Evolutionary conservation across 2,888 invertebrate genomes (phyloP).

Genomic region (Molanna angustata): DNA sequence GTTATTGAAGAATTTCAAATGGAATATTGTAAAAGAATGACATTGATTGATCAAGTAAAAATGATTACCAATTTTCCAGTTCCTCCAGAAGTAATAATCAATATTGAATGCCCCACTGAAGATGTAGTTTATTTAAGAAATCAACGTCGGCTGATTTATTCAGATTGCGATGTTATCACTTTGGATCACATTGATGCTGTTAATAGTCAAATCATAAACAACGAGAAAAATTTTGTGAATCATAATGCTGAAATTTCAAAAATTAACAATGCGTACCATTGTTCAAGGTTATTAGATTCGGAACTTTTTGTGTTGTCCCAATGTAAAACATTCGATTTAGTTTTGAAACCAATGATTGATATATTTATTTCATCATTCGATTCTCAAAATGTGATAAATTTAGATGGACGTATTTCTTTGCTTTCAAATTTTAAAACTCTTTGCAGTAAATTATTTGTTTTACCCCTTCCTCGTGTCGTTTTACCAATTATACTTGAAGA

Average conservation of each 20-base stretch:
- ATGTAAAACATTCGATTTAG: conserved; percentile 36
- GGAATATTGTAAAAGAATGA: conserved; percentile 4
- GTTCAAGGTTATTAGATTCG: conserved; percentile 8
- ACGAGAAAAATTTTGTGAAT: too few relatives aligned
- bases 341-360: conserved; percentile 49
- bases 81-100: conserved; percentile 54
- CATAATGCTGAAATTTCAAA: too few relatives aligned
- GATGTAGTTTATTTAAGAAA: conserved; percentile 50
- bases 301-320: conserved; percentile 9
- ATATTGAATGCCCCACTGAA: conserved; percentile 53
- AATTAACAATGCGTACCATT: too few relatives aligned
- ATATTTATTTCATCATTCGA: conserved; percentile 52
- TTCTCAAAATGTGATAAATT: conserved; percentile 54
- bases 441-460: conserved; percentile 41
- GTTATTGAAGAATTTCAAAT: background rate
- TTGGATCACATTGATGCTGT: too few relatives aligned
- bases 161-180: too few relatives aligned
- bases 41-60: conserved; percentile 5
- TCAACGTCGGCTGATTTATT: conserved; percentile 39
- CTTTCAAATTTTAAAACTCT: conserved; percentile 42
- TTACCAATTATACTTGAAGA: conserved; percentile 7
- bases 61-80: conserved; percentile 40
- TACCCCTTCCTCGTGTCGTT: conserved; percentile 9
- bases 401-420: conserved; percentile 53
- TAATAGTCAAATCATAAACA: too few relatives aligned